These are phyloP conservation scores for Synodontis membranacea DNA, from an alignment of 2,113 vertebrate species.

Conservation along the genomic window DNA sequence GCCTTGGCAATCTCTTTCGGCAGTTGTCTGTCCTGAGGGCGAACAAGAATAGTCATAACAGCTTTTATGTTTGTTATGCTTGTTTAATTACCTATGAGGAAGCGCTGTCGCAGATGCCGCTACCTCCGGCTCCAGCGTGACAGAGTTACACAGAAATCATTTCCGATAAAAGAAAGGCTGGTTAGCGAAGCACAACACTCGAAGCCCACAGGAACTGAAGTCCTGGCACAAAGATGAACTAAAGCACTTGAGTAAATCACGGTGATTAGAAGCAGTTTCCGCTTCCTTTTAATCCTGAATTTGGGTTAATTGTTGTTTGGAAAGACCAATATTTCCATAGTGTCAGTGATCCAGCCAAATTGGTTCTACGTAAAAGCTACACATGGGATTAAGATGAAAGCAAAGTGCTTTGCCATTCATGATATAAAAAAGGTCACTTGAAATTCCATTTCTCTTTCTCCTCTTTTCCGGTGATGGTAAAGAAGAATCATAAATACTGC, in stretches of 20 bases:
- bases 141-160: conserved; percentile 4
- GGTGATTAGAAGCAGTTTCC: conserved; percentile 16
- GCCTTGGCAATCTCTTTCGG: not conserved
- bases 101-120: not conserved
- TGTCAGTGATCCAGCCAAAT: conserved; percentile 12
- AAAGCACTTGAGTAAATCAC: conserved; percentile 18
- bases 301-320: conserved; percentile 10
- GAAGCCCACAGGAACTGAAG: not conserved
- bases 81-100: conserved; percentile 30
- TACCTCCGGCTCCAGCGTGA: not conserved
- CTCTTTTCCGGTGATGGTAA: not conserved
- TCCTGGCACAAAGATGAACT: conserved; percentile 9
- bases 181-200: not conserved
- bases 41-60: not conserved
- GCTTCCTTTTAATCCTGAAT: not conserved
- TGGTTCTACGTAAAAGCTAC: not conserved
- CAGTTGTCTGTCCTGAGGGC: not conserved
- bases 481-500: conserved; percentile 7
- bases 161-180: conserved; percentile 15
- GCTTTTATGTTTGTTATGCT: conserved; percentile 23
- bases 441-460: not conserved
- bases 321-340: not conserved
- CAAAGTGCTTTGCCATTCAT: not conserved
- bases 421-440: conserved; percentile 16
- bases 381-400: not conserved